phyloP scores from a whole-genome alignment of 2,888 invertebrate species.

The Idaea dimidiata region DNA sequence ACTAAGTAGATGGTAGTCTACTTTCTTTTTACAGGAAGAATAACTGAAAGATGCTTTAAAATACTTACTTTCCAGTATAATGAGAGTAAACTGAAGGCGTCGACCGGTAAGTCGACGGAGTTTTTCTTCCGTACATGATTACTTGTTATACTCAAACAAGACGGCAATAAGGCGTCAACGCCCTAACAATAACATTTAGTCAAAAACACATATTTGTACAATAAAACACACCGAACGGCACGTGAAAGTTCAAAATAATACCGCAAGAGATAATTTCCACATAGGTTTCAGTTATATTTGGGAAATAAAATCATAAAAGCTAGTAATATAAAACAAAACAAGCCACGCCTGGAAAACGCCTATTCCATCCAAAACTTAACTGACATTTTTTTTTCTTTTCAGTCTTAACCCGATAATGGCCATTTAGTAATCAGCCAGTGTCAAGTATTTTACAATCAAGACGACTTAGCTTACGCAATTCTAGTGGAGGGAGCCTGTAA shows the following conservation, averaged over 20 bases:
- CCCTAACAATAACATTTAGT: constrained; percentile 26
- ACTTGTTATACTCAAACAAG: constrained; percentile 21
- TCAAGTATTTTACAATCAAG: no score
- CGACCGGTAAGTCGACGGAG: constrained; percentile 89
- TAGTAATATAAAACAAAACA: constrained; percentile 16
- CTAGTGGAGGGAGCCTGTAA: no score
- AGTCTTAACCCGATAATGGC: no score
- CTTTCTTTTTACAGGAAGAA: background rate
- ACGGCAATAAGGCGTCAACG: constrained; percentile 31
- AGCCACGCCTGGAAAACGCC: constrained; percentile 48
- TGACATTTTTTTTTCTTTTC: no score
- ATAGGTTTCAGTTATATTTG: constrained; percentile 14
- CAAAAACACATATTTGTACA: background rate
- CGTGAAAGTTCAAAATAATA: constrained; percentile 5
- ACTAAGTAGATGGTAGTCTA: no score
- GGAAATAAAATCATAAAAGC: constrained; percentile 11
- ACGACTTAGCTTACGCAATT: no score
- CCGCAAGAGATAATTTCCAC: constrained; percentile 10
- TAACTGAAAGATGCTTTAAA: constrained; percentile 5
- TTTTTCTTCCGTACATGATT: constrained; percentile 86
- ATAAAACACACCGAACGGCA: constrained; percentile 8
- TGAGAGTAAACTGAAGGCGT: constrained; percentile 95
- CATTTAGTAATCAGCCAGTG: no score
- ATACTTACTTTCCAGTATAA: constrained; percentile 85
- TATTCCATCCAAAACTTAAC: background rate